These are phyloP conservation scores for Salpingus planirostris DNA, from an alignment of 2,888 invertebrate genomes.

Conservation along the genomic window DNA sequence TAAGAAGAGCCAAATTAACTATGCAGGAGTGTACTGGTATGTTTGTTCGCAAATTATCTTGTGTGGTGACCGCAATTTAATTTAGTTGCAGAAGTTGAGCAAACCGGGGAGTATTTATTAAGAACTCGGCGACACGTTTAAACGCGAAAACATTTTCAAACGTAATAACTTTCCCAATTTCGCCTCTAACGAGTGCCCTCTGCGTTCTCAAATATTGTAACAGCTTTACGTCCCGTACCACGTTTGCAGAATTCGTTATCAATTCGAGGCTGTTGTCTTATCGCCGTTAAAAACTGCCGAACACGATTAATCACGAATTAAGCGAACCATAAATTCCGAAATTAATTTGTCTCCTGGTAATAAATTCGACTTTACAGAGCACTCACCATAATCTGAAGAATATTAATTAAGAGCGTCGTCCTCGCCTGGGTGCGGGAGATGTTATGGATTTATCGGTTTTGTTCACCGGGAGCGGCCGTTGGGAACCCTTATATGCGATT, in stretches of 20 bases:
- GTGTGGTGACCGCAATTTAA: constrained; percentile 26
- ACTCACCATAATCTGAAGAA: constrained; percentile 13
- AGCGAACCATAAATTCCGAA: constrained; percentile 18
- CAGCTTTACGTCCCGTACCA: no score
- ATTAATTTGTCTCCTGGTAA: constrained; percentile 16
- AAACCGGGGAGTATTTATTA: constrained; percentile 1
- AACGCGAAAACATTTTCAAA: no score
- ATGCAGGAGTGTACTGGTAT: constrained; percentile 6
- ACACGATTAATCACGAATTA: constrained; percentile 2
- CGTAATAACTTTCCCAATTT: no score
- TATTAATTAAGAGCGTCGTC: constrained; percentile 16
- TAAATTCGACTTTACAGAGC: constrained; percentile 16
- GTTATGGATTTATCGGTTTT: no score
- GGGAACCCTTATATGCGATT: constrained; percentile 9
- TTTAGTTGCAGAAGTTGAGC: constrained; percentile 23
- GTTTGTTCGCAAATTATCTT: constrained; percentile 23
- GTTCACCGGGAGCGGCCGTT: no score
- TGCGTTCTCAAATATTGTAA: no score
- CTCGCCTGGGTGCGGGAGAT: no score
- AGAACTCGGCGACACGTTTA: no score
- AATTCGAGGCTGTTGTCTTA: no score
- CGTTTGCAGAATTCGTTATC: no score
- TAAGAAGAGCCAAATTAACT: constrained; percentile 11
- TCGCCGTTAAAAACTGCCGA: background rate
- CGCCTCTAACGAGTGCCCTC: no score